A percentile compares a stretch with the other conserved stretches of the same genome.
Conservation (phyloP, 2,888 invertebrate genomes). For the Drosophila pegasa region DNA sequence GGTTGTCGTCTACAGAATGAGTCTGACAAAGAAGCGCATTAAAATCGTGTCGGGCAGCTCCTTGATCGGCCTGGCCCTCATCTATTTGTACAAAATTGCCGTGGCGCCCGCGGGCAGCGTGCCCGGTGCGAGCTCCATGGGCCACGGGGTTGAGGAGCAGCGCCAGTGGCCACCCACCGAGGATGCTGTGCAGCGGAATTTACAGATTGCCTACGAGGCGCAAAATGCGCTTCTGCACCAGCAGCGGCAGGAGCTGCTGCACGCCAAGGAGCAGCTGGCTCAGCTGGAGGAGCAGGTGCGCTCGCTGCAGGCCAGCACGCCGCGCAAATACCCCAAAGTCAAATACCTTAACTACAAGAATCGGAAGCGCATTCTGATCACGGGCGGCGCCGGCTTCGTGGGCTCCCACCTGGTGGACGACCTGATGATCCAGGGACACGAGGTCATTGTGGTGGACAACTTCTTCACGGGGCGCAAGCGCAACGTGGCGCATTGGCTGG, state of each 20-base stretch:
- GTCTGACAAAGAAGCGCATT: conserved; percentile 63
- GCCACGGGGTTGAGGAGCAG: conserved; percentile 47
- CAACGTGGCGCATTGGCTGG: conserved; percentile 99
- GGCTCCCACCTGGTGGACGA: conserved; percentile 98
- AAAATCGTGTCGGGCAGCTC: conserved; percentile 52
- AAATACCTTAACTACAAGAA: conserved; percentile 96
- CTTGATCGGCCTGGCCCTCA: conserved; percentile 58
- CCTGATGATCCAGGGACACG: conserved; percentile 97
- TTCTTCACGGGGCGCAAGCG: conserved; percentile 98
- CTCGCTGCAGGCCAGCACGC: conserved; percentile 89
- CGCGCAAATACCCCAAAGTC: conserved; percentile 95
- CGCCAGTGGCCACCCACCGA: conserved; percentile 65
- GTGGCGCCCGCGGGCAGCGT: conserved; percentile 4
- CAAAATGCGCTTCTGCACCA: conserved; percentile 66
- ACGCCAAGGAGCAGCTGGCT: conserved; percentile 88
- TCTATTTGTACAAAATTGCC: conserved; percentile 73
- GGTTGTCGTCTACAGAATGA: conserved; percentile 50
- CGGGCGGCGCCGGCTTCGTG: conserved; percentile 99
- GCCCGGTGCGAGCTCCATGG: background rate
- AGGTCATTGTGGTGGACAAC: conserved; percentile 98
- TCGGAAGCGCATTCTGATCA: conserved; percentile 96
- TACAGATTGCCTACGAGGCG: conserved; percentile 61
- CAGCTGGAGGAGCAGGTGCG: conserved; percentile 90
- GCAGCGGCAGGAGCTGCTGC: conserved; percentile 86
- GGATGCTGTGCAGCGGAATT: conserved; percentile 50